Conservation (phyloP, 2,113 vertebrate species). For the Otocyon megalotis region DNA sequence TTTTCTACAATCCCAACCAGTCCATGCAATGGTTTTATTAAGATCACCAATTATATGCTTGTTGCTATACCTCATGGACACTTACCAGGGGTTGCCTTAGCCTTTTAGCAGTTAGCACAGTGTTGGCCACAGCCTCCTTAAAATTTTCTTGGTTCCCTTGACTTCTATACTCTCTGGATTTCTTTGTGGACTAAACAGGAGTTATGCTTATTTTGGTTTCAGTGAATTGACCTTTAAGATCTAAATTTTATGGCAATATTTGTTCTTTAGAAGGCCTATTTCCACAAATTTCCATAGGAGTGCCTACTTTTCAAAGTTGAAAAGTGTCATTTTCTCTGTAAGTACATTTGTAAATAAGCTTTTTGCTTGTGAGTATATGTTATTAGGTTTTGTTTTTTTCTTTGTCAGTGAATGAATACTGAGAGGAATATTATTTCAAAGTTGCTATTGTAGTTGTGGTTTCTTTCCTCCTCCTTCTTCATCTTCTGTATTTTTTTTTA, state of each 20-base stretch:
- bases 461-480: background rate
- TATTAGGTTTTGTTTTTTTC: constrained; percentile 14
- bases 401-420: constrained; percentile 37
- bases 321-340: background rate
- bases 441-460: constrained; percentile 39
- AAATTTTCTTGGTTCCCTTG: background rate
- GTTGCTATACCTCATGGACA: background rate
- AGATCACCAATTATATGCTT: background rate
- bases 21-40: background rate
- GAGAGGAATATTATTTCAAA: constrained; percentile 30
- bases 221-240: constrained; percentile 42
- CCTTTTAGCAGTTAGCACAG: background rate
- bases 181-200: background rate
- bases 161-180: background rate
- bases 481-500: background rate
- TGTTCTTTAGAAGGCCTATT: constrained; percentile 13
- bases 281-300: background rate
- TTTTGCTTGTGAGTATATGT: constrained; percentile 4
- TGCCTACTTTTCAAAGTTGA: background rate
- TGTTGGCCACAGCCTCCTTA: background rate
- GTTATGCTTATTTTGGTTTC: constrained; percentile 1
- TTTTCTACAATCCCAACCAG: background rate
- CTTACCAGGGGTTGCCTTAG: background rate
- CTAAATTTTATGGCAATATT: constrained; percentile 38
- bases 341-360: constrained; percentile 16